Evolutionary conservation across 2,797 vertebrate species (phyloP), one percentile per base, ranked within the genome.

Genomic region (Petrocephalus schoutedeni): DNA sequence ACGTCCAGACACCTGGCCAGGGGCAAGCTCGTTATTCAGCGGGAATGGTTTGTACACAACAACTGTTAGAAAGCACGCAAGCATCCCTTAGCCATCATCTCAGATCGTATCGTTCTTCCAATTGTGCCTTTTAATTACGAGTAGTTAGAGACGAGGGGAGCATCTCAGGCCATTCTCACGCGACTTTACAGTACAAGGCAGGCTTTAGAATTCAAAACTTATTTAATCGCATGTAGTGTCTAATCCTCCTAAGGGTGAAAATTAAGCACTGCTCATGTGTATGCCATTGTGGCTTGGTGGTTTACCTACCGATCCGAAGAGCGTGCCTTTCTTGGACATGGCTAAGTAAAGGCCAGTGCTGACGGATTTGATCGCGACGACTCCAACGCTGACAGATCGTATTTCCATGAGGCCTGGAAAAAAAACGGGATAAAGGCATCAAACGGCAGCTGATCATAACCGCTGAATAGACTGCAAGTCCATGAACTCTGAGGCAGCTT

Each of bases 291-390:
- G 58, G 7, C 53, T 14, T 19, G 91, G 45, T 59, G 93, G 93
- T 93, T 91, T 92, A 97, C 97, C 94, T 96, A 98, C 98, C 96
- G 97, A 98, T 93, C 98, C 97, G 41, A 98, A 98, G 92, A 98
- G 96, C 32, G 94, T 96, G 92, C 98, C 98, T 93, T 91, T 95
- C 95, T 96, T 97, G 94, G 97, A 97, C 97, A 99, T 99, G 90
- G 98, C 98, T 94, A 99, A 95, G 91, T 97, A 99, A 95, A 98
- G 96, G 91, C 97, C 97, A 0, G 95, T 98, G 95, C 97, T 96
- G 94, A 97, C 95, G 5, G 97, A 97, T 93, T 96, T 97, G 95
- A 99, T 97, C 92, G 95, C 98, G 92, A 99, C 97, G 1, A 97
- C 94, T 89, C 98, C 98, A 88, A 98, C 97, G 61, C 94, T 96